Evolutionary conservation across 1,140 invertebrate species (phyloP).

Genomic region (Diachasma alloeum): DNA sequence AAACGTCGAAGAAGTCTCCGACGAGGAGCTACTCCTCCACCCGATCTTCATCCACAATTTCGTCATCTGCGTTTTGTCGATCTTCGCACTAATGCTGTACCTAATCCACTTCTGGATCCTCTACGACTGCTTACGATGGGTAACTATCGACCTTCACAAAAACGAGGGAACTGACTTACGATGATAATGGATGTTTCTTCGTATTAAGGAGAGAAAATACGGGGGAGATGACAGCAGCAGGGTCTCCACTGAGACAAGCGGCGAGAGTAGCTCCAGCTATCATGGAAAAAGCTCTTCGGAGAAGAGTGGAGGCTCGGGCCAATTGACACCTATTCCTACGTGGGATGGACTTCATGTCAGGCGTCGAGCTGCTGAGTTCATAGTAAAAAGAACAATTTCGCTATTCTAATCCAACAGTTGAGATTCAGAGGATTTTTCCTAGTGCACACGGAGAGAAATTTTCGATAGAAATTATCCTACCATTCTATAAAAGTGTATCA

Average conservation of each 20-base stretch:
- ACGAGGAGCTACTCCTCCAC: slow-evolving; percentile 51
- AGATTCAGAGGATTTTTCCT: too few species aligned
- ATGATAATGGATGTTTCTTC: not conserved
- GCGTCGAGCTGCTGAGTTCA: not conserved
- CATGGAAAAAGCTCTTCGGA: not conserved
- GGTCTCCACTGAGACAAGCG: not conserved
- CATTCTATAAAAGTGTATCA: too few species aligned
- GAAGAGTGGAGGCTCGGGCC: not conserved
- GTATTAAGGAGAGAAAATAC: not conserved
- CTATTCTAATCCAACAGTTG: too few species aligned
- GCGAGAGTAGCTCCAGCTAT: not conserved
- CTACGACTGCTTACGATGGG: slow-evolving; percentile 48
- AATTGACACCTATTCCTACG: not conserved
- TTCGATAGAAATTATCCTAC: too few species aligned
- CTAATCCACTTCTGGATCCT: slow-evolving; percentile 54
- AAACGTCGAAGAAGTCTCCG: slow-evolving; percentile 49
- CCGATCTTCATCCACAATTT: slow-evolving; percentile 60
- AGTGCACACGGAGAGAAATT: too few species aligned
- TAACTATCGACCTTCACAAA: slow-evolving; percentile 24
- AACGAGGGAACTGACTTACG: too few species aligned
- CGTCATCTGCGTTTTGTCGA: slow-evolving; percentile 52
- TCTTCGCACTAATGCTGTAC: slow-evolving; percentile 52
- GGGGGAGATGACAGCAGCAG: not conserved
- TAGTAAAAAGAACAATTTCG: not conserved
- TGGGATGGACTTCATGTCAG: not conserved